These are phyloP conservation scores for Mesorhabditis sp. DNA, from an alignment of 2,888 invertebrate genomes.

Conservation along the genomic window DNA sequence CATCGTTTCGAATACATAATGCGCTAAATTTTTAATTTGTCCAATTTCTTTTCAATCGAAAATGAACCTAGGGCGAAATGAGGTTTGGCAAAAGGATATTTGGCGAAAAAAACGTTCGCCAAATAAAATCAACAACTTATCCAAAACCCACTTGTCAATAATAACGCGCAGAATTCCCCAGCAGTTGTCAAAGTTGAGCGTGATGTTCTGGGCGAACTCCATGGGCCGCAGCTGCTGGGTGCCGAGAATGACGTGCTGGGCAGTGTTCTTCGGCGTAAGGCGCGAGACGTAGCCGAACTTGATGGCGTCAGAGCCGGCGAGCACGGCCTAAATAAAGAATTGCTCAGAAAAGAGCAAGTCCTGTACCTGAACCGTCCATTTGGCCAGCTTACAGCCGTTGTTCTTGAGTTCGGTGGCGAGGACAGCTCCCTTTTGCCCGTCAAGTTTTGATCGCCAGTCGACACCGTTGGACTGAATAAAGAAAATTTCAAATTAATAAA, in stretches of 20 bases:
- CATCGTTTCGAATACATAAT: too few relatives aligned
- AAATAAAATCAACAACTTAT: neutral
- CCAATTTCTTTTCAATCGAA: too few relatives aligned
- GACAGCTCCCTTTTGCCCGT: conserved; percentile 94
- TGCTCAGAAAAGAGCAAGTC: neutral
- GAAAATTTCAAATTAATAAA: conserved; percentile 47
- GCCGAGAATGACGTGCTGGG: conserved; percentile 65
- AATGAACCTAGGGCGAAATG: too few relatives aligned
- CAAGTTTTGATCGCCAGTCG: conserved; percentile 92
- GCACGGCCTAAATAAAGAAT: conserved; percentile 66
- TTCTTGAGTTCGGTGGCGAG: conserved; percentile 95
- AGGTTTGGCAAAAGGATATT: too few relatives aligned
- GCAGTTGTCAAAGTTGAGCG: conserved; percentile 97
- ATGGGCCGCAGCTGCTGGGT: conserved; percentile 96
- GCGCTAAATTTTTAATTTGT: too few relatives aligned
- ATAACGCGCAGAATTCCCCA: conserved; percentile 95
- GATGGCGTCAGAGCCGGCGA: conserved; percentile 92
- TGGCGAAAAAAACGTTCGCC: neutral
- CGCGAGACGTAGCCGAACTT: conserved; percentile 99
- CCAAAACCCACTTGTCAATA: conserved; percentile 68
- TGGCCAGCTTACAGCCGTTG: conserved; percentile 98
- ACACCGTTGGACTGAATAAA: conserved; percentile 81
- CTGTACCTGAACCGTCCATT: conserved; percentile 78
- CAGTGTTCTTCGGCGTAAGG: conserved; percentile 83
- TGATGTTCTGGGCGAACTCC: conserved; percentile 97